Evolutionary conservation across 2,113 vertebrate genomes (phyloP).

Genomic region (Ramphastos sulfuratus): DNA sequence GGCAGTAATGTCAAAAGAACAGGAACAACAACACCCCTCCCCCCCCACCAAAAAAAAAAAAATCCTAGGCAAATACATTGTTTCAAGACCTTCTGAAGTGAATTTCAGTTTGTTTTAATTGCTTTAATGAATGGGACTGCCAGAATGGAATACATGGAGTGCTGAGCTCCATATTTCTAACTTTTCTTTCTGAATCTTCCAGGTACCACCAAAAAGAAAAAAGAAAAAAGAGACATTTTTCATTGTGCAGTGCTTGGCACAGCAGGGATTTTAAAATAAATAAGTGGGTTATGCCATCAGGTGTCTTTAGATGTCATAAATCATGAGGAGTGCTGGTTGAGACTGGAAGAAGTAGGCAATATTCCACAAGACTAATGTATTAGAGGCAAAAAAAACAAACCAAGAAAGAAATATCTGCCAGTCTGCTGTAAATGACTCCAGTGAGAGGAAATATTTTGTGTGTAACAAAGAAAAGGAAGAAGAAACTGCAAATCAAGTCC

Average conservation of each 20-base stretch:
- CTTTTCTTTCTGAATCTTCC: neutral
- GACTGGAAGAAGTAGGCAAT: conserved; percentile 5
- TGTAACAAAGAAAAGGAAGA: neutral
- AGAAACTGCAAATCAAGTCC: neutral
- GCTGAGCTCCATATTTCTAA: neutral
- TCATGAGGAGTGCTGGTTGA: neutral
- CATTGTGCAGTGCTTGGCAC: neutral
- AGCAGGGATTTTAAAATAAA: conserved; percentile 39
- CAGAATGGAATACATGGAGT: neutral
- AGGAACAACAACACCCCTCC: neutral
- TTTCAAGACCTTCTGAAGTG: neutral
- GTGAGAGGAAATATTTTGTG: neutral
- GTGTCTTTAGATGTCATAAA: conserved; percentile 29
- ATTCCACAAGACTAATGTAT: neutral
- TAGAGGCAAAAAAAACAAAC: neutral
- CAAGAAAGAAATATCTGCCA: neutral
- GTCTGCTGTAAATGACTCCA: neutral
- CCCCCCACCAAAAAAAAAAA: neutral
- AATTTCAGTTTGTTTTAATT: conserved; percentile 38
- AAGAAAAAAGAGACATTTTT: neutral
- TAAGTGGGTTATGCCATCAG: conserved; percentile 37
- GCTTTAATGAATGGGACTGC: neutral
- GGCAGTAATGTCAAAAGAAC: neutral
- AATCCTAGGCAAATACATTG: neutral
- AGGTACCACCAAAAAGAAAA: neutral